Evolutionary conservation across 2,797 vertebrate genomes (phyloP), one percentile per base, ranked within the genome.

Genomic region (Muraenolepis orangiensis): DNA sequence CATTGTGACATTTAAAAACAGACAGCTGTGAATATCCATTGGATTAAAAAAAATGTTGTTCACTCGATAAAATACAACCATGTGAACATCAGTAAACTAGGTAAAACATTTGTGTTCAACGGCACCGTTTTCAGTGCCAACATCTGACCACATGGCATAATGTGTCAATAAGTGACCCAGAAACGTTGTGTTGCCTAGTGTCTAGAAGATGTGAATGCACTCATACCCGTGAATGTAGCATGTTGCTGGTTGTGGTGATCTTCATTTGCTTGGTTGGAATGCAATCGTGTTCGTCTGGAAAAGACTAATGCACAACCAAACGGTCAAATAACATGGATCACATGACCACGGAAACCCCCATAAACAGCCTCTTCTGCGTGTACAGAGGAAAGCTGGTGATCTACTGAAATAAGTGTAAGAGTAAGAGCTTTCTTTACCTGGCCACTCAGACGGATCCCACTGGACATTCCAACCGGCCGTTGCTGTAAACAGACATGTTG

Each of bases 201-300:
- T 30, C 23, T 66, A 28, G 12, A 20, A 51, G 64, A 28, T 4
- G 26, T 16, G 14, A 29, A 29, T 66, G 51, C n/a, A n/a, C 20
- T 57, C 90, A 88, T 84, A 94, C 93, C 88, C 91, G 79, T 71
- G 89, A 88, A 5, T 91, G 91, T 23, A 90, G 81, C 77, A 95
- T 91, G 81, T 82, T 90, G 83, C 81, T 90, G 83, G 93, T 78
- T 46, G 96, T 87, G 18, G 93, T 93, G 61, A 96, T 92, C 90
- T 97, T 98, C 86, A 97, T 94, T 87, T 96, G 95, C 91, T 98
- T 98, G 84, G 83, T 93, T 69, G 93, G 82, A 83, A 93, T 72
- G 64, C 90, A 91, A 16, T 96, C 95, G 0, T 92, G 93, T 26
- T 95, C 94, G 76, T 80, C 80, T 61, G 87, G 74, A 6, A 83